Evolutionary conservation across 2,797 vertebrate genomes (phyloP).

Genomic region (Aeoliscus strigatus): DNA sequence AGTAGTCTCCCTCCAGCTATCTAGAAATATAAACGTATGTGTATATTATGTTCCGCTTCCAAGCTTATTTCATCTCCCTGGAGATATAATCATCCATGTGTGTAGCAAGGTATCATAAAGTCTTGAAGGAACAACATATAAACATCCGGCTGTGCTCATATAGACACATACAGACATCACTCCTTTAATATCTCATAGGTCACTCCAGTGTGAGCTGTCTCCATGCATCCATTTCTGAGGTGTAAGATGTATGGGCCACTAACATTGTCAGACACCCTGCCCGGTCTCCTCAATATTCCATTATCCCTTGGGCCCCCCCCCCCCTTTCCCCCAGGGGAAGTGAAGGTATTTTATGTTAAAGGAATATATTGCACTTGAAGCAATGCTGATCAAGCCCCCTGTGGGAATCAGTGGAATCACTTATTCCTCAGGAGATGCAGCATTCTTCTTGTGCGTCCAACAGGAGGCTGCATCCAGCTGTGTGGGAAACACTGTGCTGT

Average conservation of each 20-base stretch:
- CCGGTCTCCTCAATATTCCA: slow-evolving; percentile 31
- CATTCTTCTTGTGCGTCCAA: not conserved
- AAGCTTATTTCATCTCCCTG: slow-evolving; percentile 1
- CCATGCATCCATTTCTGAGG: slow-evolving; percentile 13
- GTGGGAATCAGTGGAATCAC: too few relatives aligned
- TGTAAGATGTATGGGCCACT: slow-evolving; percentile 22
- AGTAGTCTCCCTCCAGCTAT: slow-evolving; percentile 9
- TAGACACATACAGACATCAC: slow-evolving; percentile 1
- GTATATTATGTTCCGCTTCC: not conserved
- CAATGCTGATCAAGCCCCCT: not conserved
- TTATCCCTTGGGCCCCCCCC: slow-evolving; percentile 15
- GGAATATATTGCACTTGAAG: slow-evolving; percentile 20
- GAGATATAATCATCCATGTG: slow-evolving; percentile 8
- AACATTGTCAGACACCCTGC: slow-evolving; percentile 25
- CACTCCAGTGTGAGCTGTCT: slow-evolving; percentile 7
- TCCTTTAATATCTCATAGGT: slow-evolving; percentile 5
- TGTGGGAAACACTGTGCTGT: slow-evolving; percentile 1
- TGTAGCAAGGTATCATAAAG: slow-evolving; percentile 1
- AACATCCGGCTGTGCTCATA: not conserved
- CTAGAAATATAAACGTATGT: slow-evolving; percentile 3
- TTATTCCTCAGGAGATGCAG: slow-evolving; percentile 12
- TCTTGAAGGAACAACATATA: slow-evolving; percentile 7
- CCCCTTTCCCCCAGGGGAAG: slow-evolving; percentile 8
- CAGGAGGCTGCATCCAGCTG: slow-evolving; percentile 5
- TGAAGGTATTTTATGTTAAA: not conserved